Percentiles rank a stretch among this genome's conserved stretches.
These are phyloP conservation scores for Helleia helle DNA, from an alignment of 2,888 invertebrate species.

Conservation along the genomic window DNA sequence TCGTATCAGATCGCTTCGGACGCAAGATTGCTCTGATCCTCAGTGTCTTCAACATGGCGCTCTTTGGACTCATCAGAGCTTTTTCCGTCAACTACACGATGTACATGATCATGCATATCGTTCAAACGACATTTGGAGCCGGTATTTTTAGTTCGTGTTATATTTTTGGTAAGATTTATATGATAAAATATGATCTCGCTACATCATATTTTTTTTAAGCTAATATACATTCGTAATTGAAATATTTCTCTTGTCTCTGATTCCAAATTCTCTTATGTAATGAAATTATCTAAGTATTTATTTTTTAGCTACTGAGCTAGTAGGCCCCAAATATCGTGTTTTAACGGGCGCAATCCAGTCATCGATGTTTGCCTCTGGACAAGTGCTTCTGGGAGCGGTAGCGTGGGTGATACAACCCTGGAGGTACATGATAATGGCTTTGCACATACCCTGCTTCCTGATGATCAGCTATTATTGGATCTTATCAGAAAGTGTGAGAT, in stretches of 20 bases:
- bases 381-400: constrained; percentile 76
- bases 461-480: constrained; percentile 79
- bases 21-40: constrained; percentile 59
- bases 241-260: no score
- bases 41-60: constrained; percentile 48
- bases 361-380: constrained; percentile 82
- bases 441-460: constrained; percentile 79
- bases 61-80: constrained; percentile 49
- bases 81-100: constrained; percentile 62
- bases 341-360: constrained; percentile 78
- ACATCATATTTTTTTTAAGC: no score
- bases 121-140: constrained; percentile 46
- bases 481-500: constrained; percentile 78
- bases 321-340: constrained; percentile 82
- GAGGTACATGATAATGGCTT: constrained; percentile 76
- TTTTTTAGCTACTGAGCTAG: constrained; percentile 75
- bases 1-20: constrained; percentile 77
- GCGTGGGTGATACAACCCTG: constrained; percentile 81
- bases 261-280: no score
- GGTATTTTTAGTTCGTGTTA: constrained; percentile 51
- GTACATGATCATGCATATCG: constrained; percentile 47
- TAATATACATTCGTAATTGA: no score
- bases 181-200: no score
- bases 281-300: no score
- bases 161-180: constrained; percentile 25